These are phyloP conservation scores for Hirudinaria manillensis DNA, from an alignment of 2,888 invertebrate genomes.

Conservation along the genomic window DNA sequence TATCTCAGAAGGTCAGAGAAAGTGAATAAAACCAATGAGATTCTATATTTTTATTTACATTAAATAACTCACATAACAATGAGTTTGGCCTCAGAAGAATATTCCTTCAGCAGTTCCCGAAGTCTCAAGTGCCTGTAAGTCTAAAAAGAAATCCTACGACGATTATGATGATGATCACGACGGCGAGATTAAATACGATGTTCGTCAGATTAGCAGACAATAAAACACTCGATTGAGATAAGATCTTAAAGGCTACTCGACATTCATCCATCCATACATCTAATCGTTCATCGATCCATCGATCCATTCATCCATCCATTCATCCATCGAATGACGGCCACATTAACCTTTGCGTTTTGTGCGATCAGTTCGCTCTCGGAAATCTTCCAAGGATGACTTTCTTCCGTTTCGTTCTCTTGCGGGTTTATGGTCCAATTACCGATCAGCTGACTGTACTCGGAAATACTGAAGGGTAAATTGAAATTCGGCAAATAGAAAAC, in stretches of 20 bases:
- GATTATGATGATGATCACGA: neutral
- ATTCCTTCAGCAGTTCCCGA: conserved; percentile 73
- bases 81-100: conserved; percentile 76
- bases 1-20: neutral
- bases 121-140: conserved; percentile 83
- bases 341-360: conserved; percentile 31
- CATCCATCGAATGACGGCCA: neutral
- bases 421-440: conserved; percentile 53
- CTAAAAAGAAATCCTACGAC: conserved; percentile 42
- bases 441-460: conserved; percentile 46
- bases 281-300: neutral
- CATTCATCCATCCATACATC: neutral
- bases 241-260: neutral
- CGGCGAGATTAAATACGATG: neutral
- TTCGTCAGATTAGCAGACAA: neutral
- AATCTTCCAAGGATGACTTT: conserved; percentile 50
- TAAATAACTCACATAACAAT: conserved; percentile 77
- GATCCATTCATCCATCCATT: no score
- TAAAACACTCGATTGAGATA: neutral
- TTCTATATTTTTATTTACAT: neutral
- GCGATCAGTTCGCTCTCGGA: conserved; percentile 29
- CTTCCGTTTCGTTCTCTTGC: conserved; percentile 63
- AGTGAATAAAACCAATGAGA: neutral
- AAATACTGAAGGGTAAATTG: conserved; percentile 20
- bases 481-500: neutral